Evolutionary conservation across 2,797 vertebrate genomes (phyloP).

Genomic region (Sebastes cheni): DNA sequence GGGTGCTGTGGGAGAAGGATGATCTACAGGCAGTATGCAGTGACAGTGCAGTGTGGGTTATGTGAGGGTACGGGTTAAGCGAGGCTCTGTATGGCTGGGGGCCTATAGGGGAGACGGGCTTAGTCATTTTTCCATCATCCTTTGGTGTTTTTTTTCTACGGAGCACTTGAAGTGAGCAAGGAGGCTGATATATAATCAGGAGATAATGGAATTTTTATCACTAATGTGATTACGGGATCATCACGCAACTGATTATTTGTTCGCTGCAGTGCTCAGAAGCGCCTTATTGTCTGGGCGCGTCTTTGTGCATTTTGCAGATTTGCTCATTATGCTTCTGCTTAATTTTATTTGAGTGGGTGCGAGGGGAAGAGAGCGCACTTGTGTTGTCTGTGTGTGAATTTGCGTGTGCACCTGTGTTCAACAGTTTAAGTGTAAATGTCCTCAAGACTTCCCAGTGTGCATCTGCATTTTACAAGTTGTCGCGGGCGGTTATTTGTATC

Average conservation of each 20-base stretch:
- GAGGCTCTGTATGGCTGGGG: conserved; percentile 9
- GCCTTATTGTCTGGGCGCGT: conserved; percentile 9
- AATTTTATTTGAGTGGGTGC: conserved; percentile 27
- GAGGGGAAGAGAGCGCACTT: not conserved
- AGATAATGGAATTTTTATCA: conserved; percentile 68
- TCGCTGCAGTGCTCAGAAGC: conserved; percentile 39
- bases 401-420: not conserved
- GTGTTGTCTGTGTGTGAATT: not conserved
- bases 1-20: conserved; percentile 33
- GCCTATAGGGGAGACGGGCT: conserved; percentile 28
- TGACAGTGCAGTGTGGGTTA: conserved; percentile 32
- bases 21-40: conserved; percentile 19
- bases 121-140: conserved; percentile 52
- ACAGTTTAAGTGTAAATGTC: conserved; percentile 41
- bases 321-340: conserved; percentile 8
- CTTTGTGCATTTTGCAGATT: conserved; percentile 33
- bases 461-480: conserved; percentile 18
- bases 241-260: conserved; percentile 54
- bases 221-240: conserved; percentile 70
- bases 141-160: conserved; percentile 40
- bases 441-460: conserved; percentile 17
- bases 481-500: conserved; percentile 21
- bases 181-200: conserved; percentile 52
- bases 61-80: conserved; percentile 30
- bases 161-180: conserved; percentile 30